Percentiles rank a stretch among this genome's conserved stretches.
Evolutionary conservation across 30 jellyfish, hydroid and myxozoan genomes (phyloP).

Genomic region (Hydractinia echinata): DNA sequence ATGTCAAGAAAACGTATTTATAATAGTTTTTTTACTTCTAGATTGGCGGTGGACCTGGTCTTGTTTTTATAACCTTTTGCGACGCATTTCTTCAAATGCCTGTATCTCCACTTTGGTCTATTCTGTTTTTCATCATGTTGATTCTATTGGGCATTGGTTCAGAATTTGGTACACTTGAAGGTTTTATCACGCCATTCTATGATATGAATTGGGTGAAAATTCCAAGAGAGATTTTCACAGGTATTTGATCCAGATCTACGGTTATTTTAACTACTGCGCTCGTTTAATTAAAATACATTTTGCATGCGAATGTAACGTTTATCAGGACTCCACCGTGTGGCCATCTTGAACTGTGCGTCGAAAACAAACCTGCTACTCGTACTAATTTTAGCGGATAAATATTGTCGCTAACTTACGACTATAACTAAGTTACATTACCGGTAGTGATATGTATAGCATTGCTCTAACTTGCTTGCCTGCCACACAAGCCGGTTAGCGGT

Average conservation of each 20-base stretch:
- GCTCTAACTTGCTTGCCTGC: too few relatives aligned
- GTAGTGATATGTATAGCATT: too few relatives aligned
- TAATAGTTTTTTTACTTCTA: not conserved
- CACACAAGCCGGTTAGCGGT: too few relatives aligned
- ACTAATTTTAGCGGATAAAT: too few relatives aligned
- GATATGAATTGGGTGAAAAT: slow-evolving; percentile 70
- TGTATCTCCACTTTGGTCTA: slow-evolving; percentile 77
- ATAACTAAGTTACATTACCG: too few relatives aligned
- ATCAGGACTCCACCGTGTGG: too few relatives aligned
- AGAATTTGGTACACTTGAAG: slow-evolving; percentile 82
- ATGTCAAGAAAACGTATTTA: too few relatives aligned
- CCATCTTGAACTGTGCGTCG: too few relatives aligned
- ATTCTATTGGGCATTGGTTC: slow-evolving; percentile 76
- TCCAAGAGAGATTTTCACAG: slow-evolving; percentile 73
- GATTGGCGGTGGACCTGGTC: slow-evolving; percentile 83
- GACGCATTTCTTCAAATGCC: slow-evolving; percentile 79
- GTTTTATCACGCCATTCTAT: slow-evolving; percentile 67
- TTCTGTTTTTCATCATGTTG: slow-evolving; percentile 66
- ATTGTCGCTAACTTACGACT: too few relatives aligned
- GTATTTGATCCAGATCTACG: slow-evolving; percentile 12
- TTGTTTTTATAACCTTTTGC: slow-evolving; percentile 74
- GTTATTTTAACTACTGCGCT: not conserved
- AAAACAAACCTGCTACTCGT: too few relatives aligned
- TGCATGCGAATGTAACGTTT: not conserved
- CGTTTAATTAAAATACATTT: not conserved